A percentile compares a stretch with the other conserved stretches of the same genome.
Evolutionary conservation across 1,140 invertebrate genomes (phyloP).

Genomic region (Doryteuthis pealeii): DNA sequence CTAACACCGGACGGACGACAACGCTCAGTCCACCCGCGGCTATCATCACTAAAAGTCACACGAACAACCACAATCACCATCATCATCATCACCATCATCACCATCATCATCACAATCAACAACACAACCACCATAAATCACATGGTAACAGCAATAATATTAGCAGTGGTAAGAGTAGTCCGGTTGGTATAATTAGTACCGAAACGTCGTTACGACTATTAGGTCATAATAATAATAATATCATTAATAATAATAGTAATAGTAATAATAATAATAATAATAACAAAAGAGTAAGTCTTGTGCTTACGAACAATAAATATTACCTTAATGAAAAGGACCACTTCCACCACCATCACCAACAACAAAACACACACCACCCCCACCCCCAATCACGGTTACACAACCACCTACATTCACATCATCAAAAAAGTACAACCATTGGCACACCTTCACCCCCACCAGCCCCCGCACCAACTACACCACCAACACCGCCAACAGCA

Average conservation of each 20-base stretch:
- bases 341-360: background rate
- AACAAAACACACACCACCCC: background rate
- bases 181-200: background rate
- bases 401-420: conserved; percentile 17
- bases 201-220: background rate
- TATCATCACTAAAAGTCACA: background rate
- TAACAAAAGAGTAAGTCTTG: background rate
- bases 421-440: conserved; percentile 19
- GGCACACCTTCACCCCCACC: conserved; percentile 16
- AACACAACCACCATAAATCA: background rate
- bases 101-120: background rate
- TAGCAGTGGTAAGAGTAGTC: background rate
- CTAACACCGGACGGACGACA: background rate
- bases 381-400: background rate
- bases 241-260: background rate
- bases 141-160: background rate
- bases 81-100: background rate
- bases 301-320: background rate
- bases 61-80: background rate
- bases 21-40: background rate
- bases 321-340: background rate
- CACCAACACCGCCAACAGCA: conserved; percentile 69
- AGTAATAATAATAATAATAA: background rate
- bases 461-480: conserved; percentile 75
- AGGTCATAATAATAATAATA: background rate